Evolutionary conservation across 1,140 invertebrate genomes (phyloP), one percentile per base, ranked within the genome.

Genomic region (Drosophila rufa): DNA sequence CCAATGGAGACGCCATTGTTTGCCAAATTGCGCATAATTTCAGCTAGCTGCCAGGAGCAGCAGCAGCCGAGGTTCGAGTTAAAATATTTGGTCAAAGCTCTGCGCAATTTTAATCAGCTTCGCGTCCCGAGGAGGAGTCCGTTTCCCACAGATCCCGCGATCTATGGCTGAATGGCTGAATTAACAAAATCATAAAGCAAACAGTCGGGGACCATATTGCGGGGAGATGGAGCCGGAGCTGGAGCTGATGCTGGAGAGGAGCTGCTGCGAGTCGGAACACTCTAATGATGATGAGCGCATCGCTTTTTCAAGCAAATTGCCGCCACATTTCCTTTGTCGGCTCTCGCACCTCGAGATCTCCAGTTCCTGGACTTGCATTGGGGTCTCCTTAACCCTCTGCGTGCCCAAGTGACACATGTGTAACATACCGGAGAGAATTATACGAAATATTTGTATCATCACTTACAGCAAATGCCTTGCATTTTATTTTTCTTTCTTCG

Each of bases 161-260:
- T 77, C 62, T 77, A 75, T 60, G 74, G 56, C 75, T 69, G 53
- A 70, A 70, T 70, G 67, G 67, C 67, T 45, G 84, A 90, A 90
- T 90, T 89, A 89, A 89, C 84, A 71, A 90, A 90, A 90, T 90
- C 84, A 89, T 89, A 89, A 89, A 89, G 85, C 74, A 90, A 90
- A 89, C 78, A 84, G 77, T 89, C 73, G 51, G 73, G 51, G 73
- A 75, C 53, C 66, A 57, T 53, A 84, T 61, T 46, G 38, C 11
- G 46, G 53, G 45, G 50, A 43, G 45, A 12, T 15, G 40, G 15
- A 33, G 15, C 3, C 6, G 45, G 4, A 51, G 45, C 9, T 38
- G 53, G n/a, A 36, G n/a, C 27, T 53, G 50, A 8, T 22, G 51
- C 30, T 56, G 15, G 61, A 40, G 36, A 33, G 45, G n/a, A 56